Base-by-base conservation (phyloP, 2,797 vertebrate genomes). In the Vipera latastei region DNA sequence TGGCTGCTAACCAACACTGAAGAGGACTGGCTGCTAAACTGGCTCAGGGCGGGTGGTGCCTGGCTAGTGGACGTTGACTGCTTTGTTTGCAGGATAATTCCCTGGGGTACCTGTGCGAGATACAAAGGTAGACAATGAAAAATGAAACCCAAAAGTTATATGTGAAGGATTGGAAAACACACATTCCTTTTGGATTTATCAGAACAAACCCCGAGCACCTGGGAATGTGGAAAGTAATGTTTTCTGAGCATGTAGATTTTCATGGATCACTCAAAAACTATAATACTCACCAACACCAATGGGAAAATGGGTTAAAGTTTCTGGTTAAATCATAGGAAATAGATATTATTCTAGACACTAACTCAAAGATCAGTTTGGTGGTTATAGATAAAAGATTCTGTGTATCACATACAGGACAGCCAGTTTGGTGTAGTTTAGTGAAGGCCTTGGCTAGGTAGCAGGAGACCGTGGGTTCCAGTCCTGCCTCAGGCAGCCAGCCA, bases 1-100 rank as follows among this genome's bases (percentile, higher is more conserved):
- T 98, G 98, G 83, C 98, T 97, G 48, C 96, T 97, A 95, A 98
- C 98, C 96, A 98, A 98, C 96, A 97, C 96, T 0, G 98, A 95
- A 92, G 97, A 95, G 59, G 98, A 4, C 25, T 97, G 95, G 86
- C 93, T 94, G 95, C 94, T 32, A 28, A 97, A 97, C 26, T 95
- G 96, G 91, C 93, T 93, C 48, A 97, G 60, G 2, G 87, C 83
- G 0, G 95, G 13, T 2, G 96, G 86, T 0, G 90, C 59, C 90
- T 96, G 96, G 91, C 95, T 95, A 90, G 96, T 93, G 51, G 97
- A 92, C 2, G 97, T 91, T 88, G 97, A 96, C 87, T 98, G 98
- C 96, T 99, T 98, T 89, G 97, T 96, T 95, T 99, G 98, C 65
- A 99, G 96, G 91, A 99, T 96, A 92, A 99, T 98, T 95, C 96